phyloP scores from a whole-genome alignment of 2,888 invertebrate genomes.

The Actias luna region DNA sequence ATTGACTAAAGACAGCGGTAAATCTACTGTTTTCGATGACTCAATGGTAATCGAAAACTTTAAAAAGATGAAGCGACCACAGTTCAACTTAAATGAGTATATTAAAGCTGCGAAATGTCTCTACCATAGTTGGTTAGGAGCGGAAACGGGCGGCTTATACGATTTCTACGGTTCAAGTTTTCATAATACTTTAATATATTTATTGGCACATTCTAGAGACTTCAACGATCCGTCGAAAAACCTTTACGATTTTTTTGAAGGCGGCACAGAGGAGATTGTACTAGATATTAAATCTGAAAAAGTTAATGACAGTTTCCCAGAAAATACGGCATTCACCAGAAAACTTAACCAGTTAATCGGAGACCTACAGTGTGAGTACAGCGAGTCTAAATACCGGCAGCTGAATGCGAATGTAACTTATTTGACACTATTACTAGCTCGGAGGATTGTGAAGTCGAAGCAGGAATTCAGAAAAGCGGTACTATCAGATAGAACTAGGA shows the following conservation, averaged over 20 bases:
- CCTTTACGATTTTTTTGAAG: conserved; percentile 1
- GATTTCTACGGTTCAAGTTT: conserved; percentile 1
- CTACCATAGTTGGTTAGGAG: not conserved
- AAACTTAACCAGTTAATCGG: conserved; percentile 7
- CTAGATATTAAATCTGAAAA: not conserved
- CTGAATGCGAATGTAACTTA: conserved; percentile 15
- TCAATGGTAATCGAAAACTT: conserved; percentile 9
- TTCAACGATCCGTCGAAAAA: conserved; percentile 1
- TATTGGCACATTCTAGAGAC: conserved; percentile 2
- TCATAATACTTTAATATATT: not conserved
- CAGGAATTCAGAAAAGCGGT: not conserved
- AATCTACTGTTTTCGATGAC: conserved; percentile 6
- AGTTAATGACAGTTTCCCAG: not conserved
- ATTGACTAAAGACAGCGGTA: too few species aligned
- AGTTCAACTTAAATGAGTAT: conserved; percentile 12
- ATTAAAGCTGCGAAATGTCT: conserved; percentile 4
- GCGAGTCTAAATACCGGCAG: conserved; percentile 11
- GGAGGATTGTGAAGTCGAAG: conserved; percentile 6
- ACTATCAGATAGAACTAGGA: not conserved
- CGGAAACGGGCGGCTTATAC: not conserved
- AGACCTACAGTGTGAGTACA: conserved; percentile 1
- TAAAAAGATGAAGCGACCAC: not conserved
- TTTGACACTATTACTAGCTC: not conserved
- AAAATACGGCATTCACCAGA: not conserved
- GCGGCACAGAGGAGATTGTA: not conserved